Conservation (phyloP, 2,797 vertebrate species). For the Hyperoplus immaculatus region DNA sequence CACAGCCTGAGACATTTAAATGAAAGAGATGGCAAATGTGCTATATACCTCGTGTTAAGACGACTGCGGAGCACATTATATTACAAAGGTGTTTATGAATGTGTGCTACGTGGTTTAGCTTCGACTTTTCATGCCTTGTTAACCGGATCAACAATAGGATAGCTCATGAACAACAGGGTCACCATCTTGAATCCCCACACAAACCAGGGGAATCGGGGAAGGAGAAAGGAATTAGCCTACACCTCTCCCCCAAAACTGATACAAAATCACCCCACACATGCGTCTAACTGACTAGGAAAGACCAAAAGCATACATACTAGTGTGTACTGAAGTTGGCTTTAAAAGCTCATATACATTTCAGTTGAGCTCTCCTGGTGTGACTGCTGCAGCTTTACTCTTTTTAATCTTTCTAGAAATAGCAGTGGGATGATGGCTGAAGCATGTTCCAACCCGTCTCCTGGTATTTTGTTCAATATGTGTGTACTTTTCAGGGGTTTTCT, state of each 20-base stretch:
- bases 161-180: background rate
- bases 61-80: constrained; percentile 1
- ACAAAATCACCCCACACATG: background rate
- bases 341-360: background rate
- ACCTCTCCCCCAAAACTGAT: background rate
- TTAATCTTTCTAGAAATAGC: constrained; percentile 27
- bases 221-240: background rate
- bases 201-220: background rate
- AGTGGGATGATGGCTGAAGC: background rate
- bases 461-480: constrained; percentile 9
- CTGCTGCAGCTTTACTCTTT: constrained; percentile 3
- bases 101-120: background rate
- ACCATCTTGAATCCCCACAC: background rate
- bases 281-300: constrained; percentile 13
- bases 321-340: background rate
- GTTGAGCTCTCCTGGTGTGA: background rate
- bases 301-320: background rate
- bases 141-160: background rate
- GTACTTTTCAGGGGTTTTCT: background rate
- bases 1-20: constrained; percentile 3
- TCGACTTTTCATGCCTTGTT: background rate
- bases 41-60: constrained; percentile 34
- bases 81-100: background rate
- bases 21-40: constrained; percentile 2
- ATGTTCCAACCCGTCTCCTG: constrained; percentile 6